These are phyloP conservation scores for Mactra quadrangularis DNA, from an alignment of 1,140 invertebrate species.

Conservation along the genomic window DNA sequence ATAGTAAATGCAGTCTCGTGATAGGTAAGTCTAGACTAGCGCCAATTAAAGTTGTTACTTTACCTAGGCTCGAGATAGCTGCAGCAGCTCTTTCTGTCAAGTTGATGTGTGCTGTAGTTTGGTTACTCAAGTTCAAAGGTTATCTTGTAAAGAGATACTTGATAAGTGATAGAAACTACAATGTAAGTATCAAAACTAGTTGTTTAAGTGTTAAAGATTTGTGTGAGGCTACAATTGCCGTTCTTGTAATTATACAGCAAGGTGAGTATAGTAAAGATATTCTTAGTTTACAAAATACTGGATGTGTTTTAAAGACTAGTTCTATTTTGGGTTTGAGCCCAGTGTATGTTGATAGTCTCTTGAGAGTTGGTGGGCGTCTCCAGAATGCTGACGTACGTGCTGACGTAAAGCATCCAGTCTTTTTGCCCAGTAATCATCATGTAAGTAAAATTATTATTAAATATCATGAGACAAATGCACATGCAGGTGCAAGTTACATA, in stretches of 20 bases:
- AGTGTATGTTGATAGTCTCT: slow-evolving; percentile 2
- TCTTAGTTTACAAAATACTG: background rate
- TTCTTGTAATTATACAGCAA: slow-evolving; percentile 36
- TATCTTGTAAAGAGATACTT: background rate
- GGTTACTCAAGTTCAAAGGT: slow-evolving; percentile 15
- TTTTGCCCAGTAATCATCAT: slow-evolving; percentile 28
- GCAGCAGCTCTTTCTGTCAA: slow-evolving; percentile 59
- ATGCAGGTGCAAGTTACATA: slow-evolving; percentile 19
- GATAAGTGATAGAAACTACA: background rate
- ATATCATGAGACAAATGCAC: slow-evolving; percentile 18
- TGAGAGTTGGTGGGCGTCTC: slow-evolving; percentile 54
- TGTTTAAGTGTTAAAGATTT: slow-evolving; percentile 19
- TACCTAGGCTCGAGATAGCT: slow-evolving; percentile 60
- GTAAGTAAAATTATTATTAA: slow-evolving; percentile 17
- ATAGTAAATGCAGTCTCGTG: slow-evolving; percentile 56
- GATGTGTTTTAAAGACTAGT: slow-evolving; percentile 16
- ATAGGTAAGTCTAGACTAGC: slow-evolving; percentile 61
- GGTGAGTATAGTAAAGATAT: background rate
- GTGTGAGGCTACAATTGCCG: slow-evolving; percentile 14
- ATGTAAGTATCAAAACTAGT: background rate
- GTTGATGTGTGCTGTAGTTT: slow-evolving; percentile 30
- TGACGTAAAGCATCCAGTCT: slow-evolving; percentile 31
- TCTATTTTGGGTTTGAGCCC: slow-evolving; percentile 40
- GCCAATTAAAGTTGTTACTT: slow-evolving; percentile 52
- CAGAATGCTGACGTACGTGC: slow-evolving; percentile 9